Evolutionary conservation across 2,113 vertebrate genomes (phyloP).

Genomic region (Anguilla japonica): DNA sequence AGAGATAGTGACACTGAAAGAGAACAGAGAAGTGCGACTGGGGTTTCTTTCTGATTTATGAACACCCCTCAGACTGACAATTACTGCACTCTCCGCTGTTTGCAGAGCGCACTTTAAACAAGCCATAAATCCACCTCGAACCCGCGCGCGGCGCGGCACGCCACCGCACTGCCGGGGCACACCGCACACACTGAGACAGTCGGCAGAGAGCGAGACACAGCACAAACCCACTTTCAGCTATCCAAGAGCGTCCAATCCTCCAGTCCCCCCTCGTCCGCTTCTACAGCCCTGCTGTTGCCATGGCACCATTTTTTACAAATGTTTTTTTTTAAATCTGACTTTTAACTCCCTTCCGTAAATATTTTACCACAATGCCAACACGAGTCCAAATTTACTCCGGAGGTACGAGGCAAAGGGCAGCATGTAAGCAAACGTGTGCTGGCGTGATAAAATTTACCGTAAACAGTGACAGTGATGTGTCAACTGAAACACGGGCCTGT

Average conservation of each 20-base stretch:
- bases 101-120: conserved; percentile 54
- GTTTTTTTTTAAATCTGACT: background rate
- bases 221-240: background rate
- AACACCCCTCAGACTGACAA: conserved; percentile 62
- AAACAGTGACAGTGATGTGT: no score
- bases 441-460: no score
- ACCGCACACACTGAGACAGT: conserved; percentile 35
- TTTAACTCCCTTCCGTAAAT: background rate
- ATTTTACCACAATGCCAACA: background rate
- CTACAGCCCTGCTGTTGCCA: background rate
- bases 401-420: no score
- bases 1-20: conserved; percentile 52
- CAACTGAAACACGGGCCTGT: no score
- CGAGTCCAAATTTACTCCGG: no score
- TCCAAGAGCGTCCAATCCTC: background rate
- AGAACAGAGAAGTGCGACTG: conserved; percentile 55
- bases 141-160: conserved; percentile 34
- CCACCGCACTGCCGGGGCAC: conserved; percentile 18
- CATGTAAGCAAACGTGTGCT: no score
- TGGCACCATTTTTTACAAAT: background rate
- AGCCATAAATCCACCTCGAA: conserved; percentile 54
- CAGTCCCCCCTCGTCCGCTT: background rate
- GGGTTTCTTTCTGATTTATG: conserved; percentile 63
- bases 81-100: conserved; percentile 58
- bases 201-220: conserved; percentile 23